These are phyloP conservation scores for Falco biarmicus DNA, from an alignment of 2,797 vertebrate species.

Conservation along the genomic window DNA sequence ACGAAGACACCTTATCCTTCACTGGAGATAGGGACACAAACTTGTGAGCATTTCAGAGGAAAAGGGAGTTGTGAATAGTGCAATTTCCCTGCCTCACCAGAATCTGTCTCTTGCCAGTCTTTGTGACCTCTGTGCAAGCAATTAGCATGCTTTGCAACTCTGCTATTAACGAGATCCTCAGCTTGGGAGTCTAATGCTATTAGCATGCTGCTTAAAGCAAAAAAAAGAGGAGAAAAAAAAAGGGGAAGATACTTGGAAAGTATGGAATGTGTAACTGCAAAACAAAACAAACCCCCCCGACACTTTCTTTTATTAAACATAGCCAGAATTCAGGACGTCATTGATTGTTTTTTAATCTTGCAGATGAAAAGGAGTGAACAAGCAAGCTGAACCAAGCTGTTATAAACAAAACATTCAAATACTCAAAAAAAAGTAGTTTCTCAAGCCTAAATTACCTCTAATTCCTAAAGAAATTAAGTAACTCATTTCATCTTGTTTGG, in stretches of 20 bases:
- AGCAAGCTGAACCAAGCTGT: background rate
- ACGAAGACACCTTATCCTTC: background rate
- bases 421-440: constrained; percentile 21
- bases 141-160: background rate
- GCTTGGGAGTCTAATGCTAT: background rate
- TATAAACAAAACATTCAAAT: constrained; percentile 42
- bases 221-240: background rate
- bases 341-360: constrained; percentile 25
- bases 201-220: background rate
- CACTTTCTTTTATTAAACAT: background rate
- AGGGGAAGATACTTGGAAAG: background rate
- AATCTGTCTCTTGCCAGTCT: background rate
- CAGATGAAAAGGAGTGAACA: constrained; percentile 20
- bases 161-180: background rate
- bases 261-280: background rate
- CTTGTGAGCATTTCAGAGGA: background rate
- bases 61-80: background rate
- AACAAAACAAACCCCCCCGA: background rate
- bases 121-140: background rate
- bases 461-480: constrained; percentile 64
- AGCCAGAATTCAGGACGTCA: background rate
- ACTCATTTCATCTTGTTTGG: constrained; percentile 68
- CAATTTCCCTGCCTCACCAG: background rate
- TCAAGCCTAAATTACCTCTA: constrained; percentile 61
- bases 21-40: background rate